Evolutionary conservation across 2,888 invertebrate genomes (phyloP), one percentile per base, ranked within the genome.

Genomic region (Saturnia pavonia): DNA sequence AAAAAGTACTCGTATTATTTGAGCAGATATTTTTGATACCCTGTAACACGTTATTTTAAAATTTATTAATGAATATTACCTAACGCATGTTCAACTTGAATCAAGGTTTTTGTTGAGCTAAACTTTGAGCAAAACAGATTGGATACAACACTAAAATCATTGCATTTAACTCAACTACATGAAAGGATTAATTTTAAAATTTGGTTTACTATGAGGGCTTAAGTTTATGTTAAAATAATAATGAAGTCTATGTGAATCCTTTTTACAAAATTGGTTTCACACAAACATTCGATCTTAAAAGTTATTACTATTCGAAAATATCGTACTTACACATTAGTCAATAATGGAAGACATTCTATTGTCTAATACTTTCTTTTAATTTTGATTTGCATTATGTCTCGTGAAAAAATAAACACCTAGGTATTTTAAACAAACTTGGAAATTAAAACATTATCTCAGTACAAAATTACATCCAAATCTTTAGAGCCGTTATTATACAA

Each of bases 21-120:
- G 88, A 88, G 87, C 88, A 84, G 80, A 83, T 77, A 34, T 80
- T 81, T 80, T 78, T 83, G 81, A 81, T 86, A 87, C 89, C 88
- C 88, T 88, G 88, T 87, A 79, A 81, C 74, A 76, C 68, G 74
- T 71, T n/a, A 67, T n/a, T 16, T 43, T 63, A 27, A n/a, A 34
- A 34, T 19, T 1, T 34, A 65, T 65, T n/a, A n/a, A n/a, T 54
- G 1, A 27, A 14, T 60, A 12, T 60, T 65, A n/a, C n/a, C n/a
- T n/a, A 40, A 40, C 1, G n/a, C 19, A 60, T 60, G 1, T 60
- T n/a, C 40, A 34, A 34, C 34, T 2, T 34, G 34, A 34, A 34
- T 34, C 34, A 40, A 65, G 40, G n/a, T n/a, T 65, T 34, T 1
- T 63, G 12, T 63, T 63, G 63, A 63, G 63, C 54, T 54, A 22